These are phyloP conservation scores for Rhagium mordax DNA, from an alignment of 2,888 invertebrate genomes.

Conservation along the genomic window DNA sequence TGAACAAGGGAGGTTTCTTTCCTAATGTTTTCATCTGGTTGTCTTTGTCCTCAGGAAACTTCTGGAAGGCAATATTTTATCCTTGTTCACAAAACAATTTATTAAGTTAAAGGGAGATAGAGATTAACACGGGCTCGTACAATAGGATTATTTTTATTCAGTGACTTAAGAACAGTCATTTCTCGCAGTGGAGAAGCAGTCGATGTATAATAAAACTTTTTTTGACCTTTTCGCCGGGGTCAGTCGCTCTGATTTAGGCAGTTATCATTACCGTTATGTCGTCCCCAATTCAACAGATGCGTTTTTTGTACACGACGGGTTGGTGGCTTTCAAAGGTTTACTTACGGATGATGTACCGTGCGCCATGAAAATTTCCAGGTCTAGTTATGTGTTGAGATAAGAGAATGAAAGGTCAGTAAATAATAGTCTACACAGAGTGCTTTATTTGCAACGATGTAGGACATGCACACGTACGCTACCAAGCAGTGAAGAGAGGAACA, in stretches of 20 bases:
- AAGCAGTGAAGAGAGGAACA: too few species aligned
- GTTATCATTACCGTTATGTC: background rate
- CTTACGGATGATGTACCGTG: too few species aligned
- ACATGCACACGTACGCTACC: too few species aligned
- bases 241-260: background rate
- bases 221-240: background rate
- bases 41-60: conserved; percentile 19
- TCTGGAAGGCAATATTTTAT: conserved; percentile 18
- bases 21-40: conserved; percentile 29
- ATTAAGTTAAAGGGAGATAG: conserved; percentile 12
- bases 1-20: conserved; percentile 30
- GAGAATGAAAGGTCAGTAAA: too few species aligned
- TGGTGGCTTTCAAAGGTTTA: background rate
- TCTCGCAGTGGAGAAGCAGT: background rate
- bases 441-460: too few species aligned
- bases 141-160: conserved; percentile 28
- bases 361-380: too few species aligned
- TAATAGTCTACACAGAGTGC: too few species aligned
- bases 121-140: conserved; percentile 9
- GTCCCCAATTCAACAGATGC: background rate
- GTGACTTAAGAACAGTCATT: conserved; percentile 18
- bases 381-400: too few species aligned
- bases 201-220: conserved; percentile 18
- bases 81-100: conserved; percentile 4
- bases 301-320: background rate